Evolutionary conservation across 1,140 invertebrate species (phyloP), one percentile per base, ranked within the genome.

Genomic region (Phocides pigmalion): DNA sequence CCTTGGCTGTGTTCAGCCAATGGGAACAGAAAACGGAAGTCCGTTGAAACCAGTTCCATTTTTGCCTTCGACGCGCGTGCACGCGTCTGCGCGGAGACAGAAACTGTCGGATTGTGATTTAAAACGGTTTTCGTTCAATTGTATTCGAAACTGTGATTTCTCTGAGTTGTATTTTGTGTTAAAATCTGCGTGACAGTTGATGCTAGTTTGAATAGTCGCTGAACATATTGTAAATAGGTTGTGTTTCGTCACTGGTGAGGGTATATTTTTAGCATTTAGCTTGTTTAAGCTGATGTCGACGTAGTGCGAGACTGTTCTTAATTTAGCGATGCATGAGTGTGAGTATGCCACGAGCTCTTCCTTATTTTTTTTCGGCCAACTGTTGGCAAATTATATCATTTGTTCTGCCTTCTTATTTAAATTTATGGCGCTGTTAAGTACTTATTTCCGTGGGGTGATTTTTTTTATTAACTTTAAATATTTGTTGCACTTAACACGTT

Each of bases 21-120:
- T 88, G 73, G 76, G 59, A 71, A 64, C 28, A 39, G 44, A 74
- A 71, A 77, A 77, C 71, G 78, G 79, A 80, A 79, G 79, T 83
- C 80, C 66, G 68, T 74, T 81, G 76, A 87, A 90, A 88, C 85
- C 79, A 90, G 87, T 90, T 83, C 82, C 81, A 87, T 87, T 88
- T 88, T 84, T 67, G 79, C 76, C 70, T 50, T 74, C 67, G 68
- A 41, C 12, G 28, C 32, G 72, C 71, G 71, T 46, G 76, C 74
- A 88, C 87, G 87, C 73, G 68, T 77, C 78, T 72, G 47, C 16
- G 35, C 35, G 9, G 11, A 25, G 19, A 12, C 37, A n/a, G n/a
- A n/a, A n/a, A n/a, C n/a, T n/a, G n/a, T 58, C 62, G 56, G 41
- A 49, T 66, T 62, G 20, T 68, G 50, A 67, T 69, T 67, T 64